A percentile compares a stretch with the other conserved stretches of the same genome.
Conservation (phyloP, 1,140 invertebrate genomes). For the Neocloeon triangulifer region DNA sequence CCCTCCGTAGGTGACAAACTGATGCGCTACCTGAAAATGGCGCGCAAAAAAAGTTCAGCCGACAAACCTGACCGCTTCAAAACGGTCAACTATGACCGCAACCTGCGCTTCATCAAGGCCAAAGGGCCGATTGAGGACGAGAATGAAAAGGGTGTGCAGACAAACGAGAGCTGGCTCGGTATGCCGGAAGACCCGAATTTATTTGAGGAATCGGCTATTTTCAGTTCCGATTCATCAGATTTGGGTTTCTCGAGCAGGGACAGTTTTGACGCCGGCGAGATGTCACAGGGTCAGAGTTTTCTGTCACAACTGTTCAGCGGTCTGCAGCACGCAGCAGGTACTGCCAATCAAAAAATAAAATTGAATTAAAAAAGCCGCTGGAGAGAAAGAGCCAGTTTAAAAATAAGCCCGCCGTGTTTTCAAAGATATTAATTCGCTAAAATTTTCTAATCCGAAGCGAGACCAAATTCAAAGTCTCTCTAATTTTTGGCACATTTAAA, state of each 20-base stretch:
- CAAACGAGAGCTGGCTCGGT: constrained; percentile 44
- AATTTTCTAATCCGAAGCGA: too few species aligned
- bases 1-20: constrained; percentile 69
- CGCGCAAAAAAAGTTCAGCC: constrained; percentile 58
- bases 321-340: constrained; percentile 22
- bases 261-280: constrained; percentile 14
- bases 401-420: too few species aligned
- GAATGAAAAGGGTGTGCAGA: constrained; percentile 45
- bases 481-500: too few species aligned
- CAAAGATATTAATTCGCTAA: too few species aligned
- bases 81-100: constrained; percentile 68
- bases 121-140: constrained; percentile 49
- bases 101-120: constrained; percentile 58
- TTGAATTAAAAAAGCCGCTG: constrained; percentile 5
- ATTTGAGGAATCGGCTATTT: too few species aligned
- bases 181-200: constrained; percentile 12
- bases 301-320: constrained; percentile 38
- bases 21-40: constrained; percentile 61
- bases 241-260: constrained; percentile 13
- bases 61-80: constrained; percentile 63
- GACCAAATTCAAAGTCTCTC: too few species aligned
- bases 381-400: too few species aligned
- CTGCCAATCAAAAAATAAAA: constrained; percentile 6
- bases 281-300: constrained; percentile 31
- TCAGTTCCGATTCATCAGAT: too few species aligned